phyloP scores from a whole-genome alignment of 2,113 vertebrate genomes.

The Paraplagusia blochii region DNA sequence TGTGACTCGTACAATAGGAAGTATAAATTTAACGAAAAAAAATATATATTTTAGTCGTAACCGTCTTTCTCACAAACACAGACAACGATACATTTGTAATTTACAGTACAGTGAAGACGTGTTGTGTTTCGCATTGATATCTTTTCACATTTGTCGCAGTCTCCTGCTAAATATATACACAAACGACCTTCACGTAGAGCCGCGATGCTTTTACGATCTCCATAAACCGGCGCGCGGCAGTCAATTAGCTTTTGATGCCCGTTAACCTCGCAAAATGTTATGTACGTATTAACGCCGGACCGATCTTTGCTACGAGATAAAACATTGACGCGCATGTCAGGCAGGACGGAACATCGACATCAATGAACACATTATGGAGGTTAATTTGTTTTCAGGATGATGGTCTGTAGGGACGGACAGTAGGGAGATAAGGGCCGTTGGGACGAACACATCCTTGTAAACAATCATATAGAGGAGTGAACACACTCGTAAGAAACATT shows the following conservation, averaged over 20 bases:
- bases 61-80: too few species aligned
- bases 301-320: slow-evolving; percentile 29
- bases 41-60: too few species aligned
- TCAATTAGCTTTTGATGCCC: slow-evolving; percentile 26
- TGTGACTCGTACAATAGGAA: too few species aligned
- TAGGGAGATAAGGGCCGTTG: slow-evolving; percentile 39
- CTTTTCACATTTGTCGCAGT: neutral
- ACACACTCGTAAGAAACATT: slow-evolving; percentile 30
- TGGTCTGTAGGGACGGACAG: slow-evolving; percentile 30
- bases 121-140: neutral
- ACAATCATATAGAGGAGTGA: too few species aligned
- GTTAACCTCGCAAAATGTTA: slow-evolving; percentile 3
- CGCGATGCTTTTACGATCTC: slow-evolving; percentile 17
- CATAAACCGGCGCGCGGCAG: slow-evolving; percentile 8
- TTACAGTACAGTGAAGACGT: too few species aligned
- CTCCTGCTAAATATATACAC: slow-evolving; percentile 3
- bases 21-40: too few species aligned
- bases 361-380: slow-evolving; percentile 16
- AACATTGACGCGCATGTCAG: slow-evolving; percentile 4
- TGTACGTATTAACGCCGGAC: slow-evolving; percentile 7
- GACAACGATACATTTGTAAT: too few species aligned
- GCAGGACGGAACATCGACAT: slow-evolving; percentile 14
- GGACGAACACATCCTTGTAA: slow-evolving; percentile 21
- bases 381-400: slow-evolving; percentile 34
- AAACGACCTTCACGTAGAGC: slow-evolving; percentile 29